Base-by-base conservation (phyloP, 2,113 vertebrate genomes). In the Anoplopoma fimbria region DNA sequence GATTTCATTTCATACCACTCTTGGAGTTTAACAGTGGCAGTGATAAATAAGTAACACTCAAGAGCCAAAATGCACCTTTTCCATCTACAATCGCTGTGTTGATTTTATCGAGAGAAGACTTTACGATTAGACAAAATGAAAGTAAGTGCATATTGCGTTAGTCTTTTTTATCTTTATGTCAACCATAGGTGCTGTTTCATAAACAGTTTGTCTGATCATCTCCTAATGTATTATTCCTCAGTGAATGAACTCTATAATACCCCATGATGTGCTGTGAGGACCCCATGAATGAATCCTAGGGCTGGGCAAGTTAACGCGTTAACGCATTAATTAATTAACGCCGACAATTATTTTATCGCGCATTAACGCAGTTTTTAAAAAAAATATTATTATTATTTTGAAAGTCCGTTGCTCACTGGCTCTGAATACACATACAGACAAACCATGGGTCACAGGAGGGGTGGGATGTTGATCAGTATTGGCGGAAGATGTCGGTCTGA, bases 151-250 rank as follows among this genome's bases (percentile, higher is more conserved):
- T 40, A 72, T 10, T 72, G 69, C 2, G 6, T 13, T 62, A 42
- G 31, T 58, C 25, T 14, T 27, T 57, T 75, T 80, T 69, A 83
- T 87, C 72, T 82, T 70, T 19, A 58, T 79, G 68, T 60, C 45
- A 79, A 13, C 51, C 27, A 70, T 57, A 55, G 47, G 38, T 77
- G 25, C 40, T 19, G 40, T 75, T 69, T 75, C 40, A 77, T 53
- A 79, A 78, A 49, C n/a, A 65, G 25, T n/a, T 15, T n/a, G 15
- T 27, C 51, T 47, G 40, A 55, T 83, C 62, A 74, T 82, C 34
- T 70, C 27, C 33, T 70, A 13, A 88, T 87, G 57, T 65, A 92
- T 90, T 82, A 85, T 89, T 90, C 69, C 87, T 77, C 31, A 61
- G 67, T 77, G 47, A 87, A 81, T 86, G 74, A 80, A 31, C 47